Percentiles rank a stretch among this genome's conserved stretches.
Conservation (phyloP, 2,888 invertebrate species). For the Chironomus riparius region DNA sequence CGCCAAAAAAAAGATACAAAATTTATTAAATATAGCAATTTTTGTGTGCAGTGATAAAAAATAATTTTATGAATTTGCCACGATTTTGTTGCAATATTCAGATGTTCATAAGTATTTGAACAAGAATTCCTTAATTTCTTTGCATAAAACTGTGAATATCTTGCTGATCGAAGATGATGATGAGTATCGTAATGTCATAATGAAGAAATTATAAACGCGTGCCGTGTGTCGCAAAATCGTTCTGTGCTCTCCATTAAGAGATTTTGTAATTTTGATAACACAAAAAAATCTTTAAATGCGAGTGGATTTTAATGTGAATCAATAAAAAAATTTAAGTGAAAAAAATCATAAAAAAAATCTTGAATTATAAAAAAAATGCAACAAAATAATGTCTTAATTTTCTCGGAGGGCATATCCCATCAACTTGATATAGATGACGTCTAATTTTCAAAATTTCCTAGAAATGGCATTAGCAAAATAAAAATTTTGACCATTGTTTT, state of each 20-base stretch:
- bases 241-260: background rate
- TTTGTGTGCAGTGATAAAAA: too few species aligned
- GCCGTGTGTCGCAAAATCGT: constrained; percentile 5
- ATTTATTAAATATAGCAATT: too few species aligned
- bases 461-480: background rate
- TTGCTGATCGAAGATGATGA: background rate
- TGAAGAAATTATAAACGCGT: constrained; percentile 19
- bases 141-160: too few species aligned
- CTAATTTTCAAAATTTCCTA: background rate
- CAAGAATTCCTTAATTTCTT: too few species aligned
- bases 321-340: background rate
- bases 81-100: too few species aligned
- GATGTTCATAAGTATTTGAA: too few species aligned
- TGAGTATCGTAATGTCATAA: background rate
- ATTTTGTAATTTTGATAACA: background rate
- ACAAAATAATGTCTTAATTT: background rate
- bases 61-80: too few species aligned
- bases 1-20: too few species aligned
- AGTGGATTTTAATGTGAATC: background rate
- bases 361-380: background rate
- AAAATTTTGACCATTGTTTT: background rate
- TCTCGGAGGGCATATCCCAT: background rate
- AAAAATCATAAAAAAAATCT: background rate
- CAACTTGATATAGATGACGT: too few species aligned
- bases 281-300: background rate